A percentile compares a stretch with the other conserved stretches of the same genome.
Conservation (phyloP, 2,113 vertebrate genomes). For the Tenebrosternarchus preto region DNA sequence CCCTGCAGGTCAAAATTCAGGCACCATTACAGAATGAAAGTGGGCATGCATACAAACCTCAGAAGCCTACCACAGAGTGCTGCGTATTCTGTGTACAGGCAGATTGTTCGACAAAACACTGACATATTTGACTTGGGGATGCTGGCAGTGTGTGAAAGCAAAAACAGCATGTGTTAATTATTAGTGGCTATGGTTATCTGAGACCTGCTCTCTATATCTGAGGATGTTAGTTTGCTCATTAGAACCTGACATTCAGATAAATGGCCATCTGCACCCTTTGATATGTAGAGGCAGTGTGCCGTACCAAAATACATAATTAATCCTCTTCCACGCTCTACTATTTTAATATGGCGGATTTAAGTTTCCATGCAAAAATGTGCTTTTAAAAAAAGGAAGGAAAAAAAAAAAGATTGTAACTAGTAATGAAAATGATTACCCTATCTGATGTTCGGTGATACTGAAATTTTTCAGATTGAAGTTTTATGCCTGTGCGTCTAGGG, state of each 20-base stretch:
- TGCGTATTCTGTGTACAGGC: neutral
- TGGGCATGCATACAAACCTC: neutral
- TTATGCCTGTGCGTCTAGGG: neutral
- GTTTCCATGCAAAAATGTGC: neutral
- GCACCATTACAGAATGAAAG: neutral
- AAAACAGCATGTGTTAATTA: constrained; percentile 21
- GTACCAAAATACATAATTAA: constrained; percentile 7
- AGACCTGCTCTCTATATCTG: neutral
- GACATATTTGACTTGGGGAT: neutral
- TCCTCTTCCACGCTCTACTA: neutral
- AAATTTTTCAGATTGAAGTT: neutral
- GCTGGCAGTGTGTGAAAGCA: constrained; percentile 5
- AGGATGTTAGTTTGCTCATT: constrained; percentile 20
- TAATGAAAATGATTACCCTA: neutral
- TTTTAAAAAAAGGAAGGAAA: neutral
- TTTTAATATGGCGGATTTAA: neutral
- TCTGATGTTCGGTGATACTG: neutral
- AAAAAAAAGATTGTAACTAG: neutral
- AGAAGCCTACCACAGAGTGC: neutral
- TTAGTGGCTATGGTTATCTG: constrained; percentile 8
- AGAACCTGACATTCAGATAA: constrained; percentile 29
- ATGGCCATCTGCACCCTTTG: constrained; percentile 27
- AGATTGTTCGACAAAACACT: neutral
- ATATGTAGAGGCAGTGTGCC: constrained; percentile 5
- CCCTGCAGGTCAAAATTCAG: neutral